Percentiles rank a stretch among this genome's conserved stretches.
Evolutionary conservation across 2,888 invertebrate species (phyloP).

Genomic region (Labia minor): DNA sequence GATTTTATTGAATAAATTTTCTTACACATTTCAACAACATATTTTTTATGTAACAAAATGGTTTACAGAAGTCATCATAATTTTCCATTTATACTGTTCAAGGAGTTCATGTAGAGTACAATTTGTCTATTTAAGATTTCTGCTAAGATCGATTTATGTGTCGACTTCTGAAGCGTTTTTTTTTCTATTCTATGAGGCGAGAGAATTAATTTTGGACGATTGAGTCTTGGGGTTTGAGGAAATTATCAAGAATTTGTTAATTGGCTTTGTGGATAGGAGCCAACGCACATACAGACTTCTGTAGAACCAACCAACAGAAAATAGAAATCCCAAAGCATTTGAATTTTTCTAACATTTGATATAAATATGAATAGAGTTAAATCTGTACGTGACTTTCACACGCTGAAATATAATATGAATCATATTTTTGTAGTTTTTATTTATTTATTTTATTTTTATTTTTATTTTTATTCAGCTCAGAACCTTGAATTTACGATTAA

Average conservation of each 20-base stretch:
- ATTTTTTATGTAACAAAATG: constrained; percentile 25
- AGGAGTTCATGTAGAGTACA: constrained; percentile 18
- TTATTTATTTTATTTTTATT: too few relatives aligned
- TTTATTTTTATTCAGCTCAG: neutral
- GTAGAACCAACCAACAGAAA: neutral
- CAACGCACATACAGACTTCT: neutral
- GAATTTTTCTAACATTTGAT: constrained; percentile 13
- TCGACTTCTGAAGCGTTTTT: constrained; percentile 5
- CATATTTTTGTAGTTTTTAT: too few relatives aligned
- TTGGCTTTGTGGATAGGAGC: neutral
- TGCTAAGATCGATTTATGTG: neutral
- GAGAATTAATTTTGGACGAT: neutral
- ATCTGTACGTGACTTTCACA: neutral
- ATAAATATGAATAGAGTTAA: neutral
- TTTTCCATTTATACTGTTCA: constrained; percentile 19
- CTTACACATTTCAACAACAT: constrained; percentile 27
- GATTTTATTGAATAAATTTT: constrained; percentile 27
- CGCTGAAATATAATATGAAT: neutral
- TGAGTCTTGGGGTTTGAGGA: neutral
- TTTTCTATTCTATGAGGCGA: neutral
- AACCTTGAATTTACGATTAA: neutral
- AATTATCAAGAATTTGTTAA: neutral
- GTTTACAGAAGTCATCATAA: constrained; percentile 25
- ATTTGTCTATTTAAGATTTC: constrained; percentile 13
- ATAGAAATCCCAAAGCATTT: constrained; percentile 13